These are phyloP conservation scores for Pectinophora gossypiella DNA, from an alignment of 1,140 invertebrate genomes.

Conservation along the genomic window DNA sequence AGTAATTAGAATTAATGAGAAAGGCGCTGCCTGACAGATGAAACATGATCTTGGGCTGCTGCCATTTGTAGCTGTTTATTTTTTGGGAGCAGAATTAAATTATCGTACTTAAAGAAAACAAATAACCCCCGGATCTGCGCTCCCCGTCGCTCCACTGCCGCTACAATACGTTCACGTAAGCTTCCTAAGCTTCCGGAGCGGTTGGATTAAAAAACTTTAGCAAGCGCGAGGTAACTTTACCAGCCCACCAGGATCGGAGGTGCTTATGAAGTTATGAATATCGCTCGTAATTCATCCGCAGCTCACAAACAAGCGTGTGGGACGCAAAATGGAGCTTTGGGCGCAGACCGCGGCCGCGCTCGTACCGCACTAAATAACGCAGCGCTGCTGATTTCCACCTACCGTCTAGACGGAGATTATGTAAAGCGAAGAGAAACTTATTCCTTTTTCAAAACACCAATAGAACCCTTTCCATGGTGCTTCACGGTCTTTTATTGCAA, in stretches of 20 bases:
- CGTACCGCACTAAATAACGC: slow-evolving; percentile 26
- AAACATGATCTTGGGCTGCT: slow-evolving; percentile 37
- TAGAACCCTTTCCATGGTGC: slow-evolving; percentile 1
- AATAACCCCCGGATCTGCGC: not conserved
- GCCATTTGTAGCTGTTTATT: slow-evolving; percentile 2
- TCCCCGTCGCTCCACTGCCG: not conserved
- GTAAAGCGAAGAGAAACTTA: slow-evolving; percentile 55
- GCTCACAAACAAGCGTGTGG: slow-evolving; percentile 35
- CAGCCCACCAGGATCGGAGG: slow-evolving; percentile 26
- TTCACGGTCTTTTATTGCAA: slow-evolving; percentile 36
- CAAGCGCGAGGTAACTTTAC: slow-evolving; percentile 6
- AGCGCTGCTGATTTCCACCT: slow-evolving; percentile 25
- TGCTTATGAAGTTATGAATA: slow-evolving; percentile 35
- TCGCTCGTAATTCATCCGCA: slow-evolving; percentile 33
- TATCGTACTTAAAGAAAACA: not conserved
- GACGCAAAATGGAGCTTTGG: slow-evolving; percentile 27
- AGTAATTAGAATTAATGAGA: slow-evolving; percentile 65
- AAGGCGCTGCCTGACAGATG: slow-evolving; percentile 43
- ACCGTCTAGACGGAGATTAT: slow-evolving; percentile 71
- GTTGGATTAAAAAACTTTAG: slow-evolving; percentile 23
- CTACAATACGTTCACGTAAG: slow-evolving; percentile 10
- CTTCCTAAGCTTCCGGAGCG: slow-evolving; percentile 14
- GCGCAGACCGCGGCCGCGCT: slow-evolving; percentile 13
- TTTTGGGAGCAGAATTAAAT: not conserved
- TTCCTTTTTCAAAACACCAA: slow-evolving; percentile 33